These are phyloP conservation scores for Listronotus bonariensis DNA, from an alignment of 1,140 invertebrate genomes.

Conservation along the genomic window DNA sequence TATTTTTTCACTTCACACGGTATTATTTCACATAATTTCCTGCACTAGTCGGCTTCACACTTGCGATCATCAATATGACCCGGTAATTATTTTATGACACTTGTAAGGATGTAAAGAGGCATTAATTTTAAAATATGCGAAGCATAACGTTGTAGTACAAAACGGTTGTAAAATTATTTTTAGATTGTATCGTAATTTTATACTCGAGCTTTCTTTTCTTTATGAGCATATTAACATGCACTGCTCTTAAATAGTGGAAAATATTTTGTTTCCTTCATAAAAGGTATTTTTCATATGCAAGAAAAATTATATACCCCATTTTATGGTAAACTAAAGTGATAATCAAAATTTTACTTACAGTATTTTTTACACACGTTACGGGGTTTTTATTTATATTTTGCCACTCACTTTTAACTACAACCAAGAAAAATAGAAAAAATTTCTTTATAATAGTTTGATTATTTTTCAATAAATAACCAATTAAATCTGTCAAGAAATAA, in stretches of 20 bases:
- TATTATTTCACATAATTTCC: slow-evolving; percentile 40
- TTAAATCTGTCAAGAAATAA: too few species aligned
- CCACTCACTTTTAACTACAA: too few species aligned
- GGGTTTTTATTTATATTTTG: too few species aligned
- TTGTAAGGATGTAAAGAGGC: slow-evolving; percentile 34
- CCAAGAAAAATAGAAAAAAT: too few species aligned
- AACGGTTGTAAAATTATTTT: slow-evolving; percentile 16
- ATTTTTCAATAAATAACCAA: too few species aligned
- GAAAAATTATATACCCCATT: too few species aligned
- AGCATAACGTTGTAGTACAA: slow-evolving; percentile 15
- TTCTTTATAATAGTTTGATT: too few species aligned
- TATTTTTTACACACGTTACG: too few species aligned
- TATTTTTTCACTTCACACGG: slow-evolving; percentile 35
- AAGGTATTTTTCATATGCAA: not conserved
- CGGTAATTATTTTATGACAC: slow-evolving; percentile 37
- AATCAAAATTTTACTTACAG: too few species aligned
- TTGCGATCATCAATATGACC: slow-evolving; percentile 25
- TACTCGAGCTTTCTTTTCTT: slow-evolving; percentile 5
- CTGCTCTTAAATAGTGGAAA: slow-evolving; percentile 3
- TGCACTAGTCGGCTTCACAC: slow-evolving; percentile 33
- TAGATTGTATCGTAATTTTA: slow-evolving; percentile 7
- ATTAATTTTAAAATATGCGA: slow-evolving; percentile 25
- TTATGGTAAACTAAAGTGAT: too few species aligned
- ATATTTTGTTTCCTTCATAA: slow-evolving; percentile 7
- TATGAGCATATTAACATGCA: not conserved